These are phyloP conservation scores for Deilephila elpenor DNA, from an alignment of 2,888 invertebrate genomes.

Conservation along the genomic window DNA sequence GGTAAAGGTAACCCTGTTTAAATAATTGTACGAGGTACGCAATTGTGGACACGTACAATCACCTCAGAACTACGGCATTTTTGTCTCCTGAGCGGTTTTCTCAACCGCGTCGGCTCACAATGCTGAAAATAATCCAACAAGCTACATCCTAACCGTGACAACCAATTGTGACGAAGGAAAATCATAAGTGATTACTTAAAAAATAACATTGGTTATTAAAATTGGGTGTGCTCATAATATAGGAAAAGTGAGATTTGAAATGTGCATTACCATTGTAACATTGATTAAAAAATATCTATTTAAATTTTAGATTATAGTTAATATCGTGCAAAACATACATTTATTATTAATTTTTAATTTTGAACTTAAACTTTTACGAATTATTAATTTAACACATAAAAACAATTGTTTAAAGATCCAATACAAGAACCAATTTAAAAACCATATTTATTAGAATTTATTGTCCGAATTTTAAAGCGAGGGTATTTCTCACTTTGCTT, in stretches of 20 bases:
- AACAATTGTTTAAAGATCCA: neutral
- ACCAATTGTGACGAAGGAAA: constrained; percentile 23
- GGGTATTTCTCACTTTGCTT: neutral
- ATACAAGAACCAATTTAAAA: neutral
- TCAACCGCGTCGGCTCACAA: constrained; percentile 67
- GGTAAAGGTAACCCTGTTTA: constrained; percentile 16
- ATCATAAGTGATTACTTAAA: constrained; percentile 21
- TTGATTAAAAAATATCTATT: constrained; percentile 5
- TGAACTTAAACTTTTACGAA: neutral
- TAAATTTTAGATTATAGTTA: neutral
- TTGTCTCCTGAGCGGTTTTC: constrained; percentile 78
- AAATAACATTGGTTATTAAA: neutral
- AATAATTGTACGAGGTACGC: constrained; percentile 32
- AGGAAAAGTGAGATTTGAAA: neutral
- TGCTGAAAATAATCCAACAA: constrained; percentile 72
- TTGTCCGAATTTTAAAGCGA: neutral
- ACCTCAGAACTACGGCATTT: constrained; percentile 82
- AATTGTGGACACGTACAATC: constrained; percentile 53
- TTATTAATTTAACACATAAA: neutral
- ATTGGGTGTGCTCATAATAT: neutral
- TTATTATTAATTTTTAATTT: neutral
- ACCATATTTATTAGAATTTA: too few species aligned
- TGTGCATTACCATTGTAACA: constrained; percentile 2
- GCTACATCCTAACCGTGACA: constrained; percentile 43
- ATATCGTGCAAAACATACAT: constrained; percentile 22